A percentile compares a stretch with the other conserved stretches of the same genome.
These are phyloP conservation scores for Athalia cordata DNA, from an alignment of 2,888 invertebrate species.

Conservation along the genomic window DNA sequence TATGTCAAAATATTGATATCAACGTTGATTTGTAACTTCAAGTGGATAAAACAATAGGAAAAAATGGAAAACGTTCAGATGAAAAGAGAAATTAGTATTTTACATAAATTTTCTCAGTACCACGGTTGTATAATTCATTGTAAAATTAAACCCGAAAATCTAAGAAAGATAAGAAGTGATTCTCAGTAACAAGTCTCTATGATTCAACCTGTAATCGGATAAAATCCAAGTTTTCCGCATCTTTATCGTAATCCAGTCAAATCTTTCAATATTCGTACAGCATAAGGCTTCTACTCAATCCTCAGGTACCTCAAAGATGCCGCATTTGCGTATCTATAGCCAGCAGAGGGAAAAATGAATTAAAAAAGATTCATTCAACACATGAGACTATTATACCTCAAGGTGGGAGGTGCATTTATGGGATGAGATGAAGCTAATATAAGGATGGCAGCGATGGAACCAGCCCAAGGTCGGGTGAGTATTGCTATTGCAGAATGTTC, in stretches of 20 bases:
- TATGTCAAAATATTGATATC: conserved; percentile 10
- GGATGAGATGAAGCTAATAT: conserved; percentile 15
- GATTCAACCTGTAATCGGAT: not conserved
- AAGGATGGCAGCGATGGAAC: conserved; percentile 45
- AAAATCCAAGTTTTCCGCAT: too few relatives aligned
- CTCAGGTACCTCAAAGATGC: too few relatives aligned
- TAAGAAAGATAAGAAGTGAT: not conserved
- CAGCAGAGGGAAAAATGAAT: conserved; percentile 2
- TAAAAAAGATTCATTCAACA: not conserved
- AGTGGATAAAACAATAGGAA: not conserved
- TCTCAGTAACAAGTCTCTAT: not conserved
- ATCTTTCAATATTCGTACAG: too few relatives aligned
- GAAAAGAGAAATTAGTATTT: not conserved
- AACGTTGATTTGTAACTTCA: not conserved
- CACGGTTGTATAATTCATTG: conserved; percentile 7
- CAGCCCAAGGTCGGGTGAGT: conserved; percentile 48
- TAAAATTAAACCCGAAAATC: conserved; percentile 3
- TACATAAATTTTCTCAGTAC: conserved; percentile 12
- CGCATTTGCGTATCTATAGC: not conserved
- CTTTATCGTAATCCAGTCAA: too few relatives aligned
- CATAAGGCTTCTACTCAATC: too few relatives aligned
- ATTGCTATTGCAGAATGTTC: conserved; percentile 48
- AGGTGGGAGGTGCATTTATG: conserved; percentile 37
- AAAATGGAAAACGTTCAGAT: not conserved
- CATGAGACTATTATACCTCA: conserved; percentile 7